Base-by-base conservation (phyloP, 1,140 invertebrate species). In the Campoletis sonorensis region DNA sequence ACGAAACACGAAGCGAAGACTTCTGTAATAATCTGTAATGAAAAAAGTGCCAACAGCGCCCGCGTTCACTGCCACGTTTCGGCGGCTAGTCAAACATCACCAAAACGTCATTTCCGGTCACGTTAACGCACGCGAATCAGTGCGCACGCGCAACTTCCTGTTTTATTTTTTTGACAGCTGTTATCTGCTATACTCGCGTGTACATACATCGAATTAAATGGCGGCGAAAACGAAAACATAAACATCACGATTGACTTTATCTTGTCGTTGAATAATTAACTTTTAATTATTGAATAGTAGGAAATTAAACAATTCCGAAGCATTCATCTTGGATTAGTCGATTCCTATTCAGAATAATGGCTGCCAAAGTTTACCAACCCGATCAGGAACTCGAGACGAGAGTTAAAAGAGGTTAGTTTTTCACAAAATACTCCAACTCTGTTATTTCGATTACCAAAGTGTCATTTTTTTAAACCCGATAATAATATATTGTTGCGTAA, bases 341-440 rank as follows among this genome's bases (percentile, higher is more conserved):
- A 10, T 45, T 45, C 8, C 1, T 45, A 10, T 16, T 68, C 21
- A 18, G 26, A 49, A 79, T 82, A 79, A 90, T 90, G 90, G 80
- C 88, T 37, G 85, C 87, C 11, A 91, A 92, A 81, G 83, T 91
- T 37, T 92, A 91, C 87, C 90, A 90, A 84, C 79, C 91, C 10
- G 95, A 96, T 92, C 92, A 93, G 30, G 95, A 95, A 87, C 89
- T 96, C 79, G 95, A 96, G 89, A 92, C 93, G 0, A 95, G 94
- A 90, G 94, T 95, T 0, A 95, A 95, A 82, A 96, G 95, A 94
- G 94, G 95, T 96, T 92, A 85, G 84, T 80, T 84, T 64, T 73
- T 30, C 16, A 58, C 54, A 21, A 58, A 18, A 58, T n/a, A 18
- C 18, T 58, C 13, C 2, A 58, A n/a, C 16, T 8, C 21, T 58